These are phyloP conservation scores for Halotydeus destructor DNA, from an alignment of 1,140 invertebrate species.

Conservation along the genomic window DNA sequence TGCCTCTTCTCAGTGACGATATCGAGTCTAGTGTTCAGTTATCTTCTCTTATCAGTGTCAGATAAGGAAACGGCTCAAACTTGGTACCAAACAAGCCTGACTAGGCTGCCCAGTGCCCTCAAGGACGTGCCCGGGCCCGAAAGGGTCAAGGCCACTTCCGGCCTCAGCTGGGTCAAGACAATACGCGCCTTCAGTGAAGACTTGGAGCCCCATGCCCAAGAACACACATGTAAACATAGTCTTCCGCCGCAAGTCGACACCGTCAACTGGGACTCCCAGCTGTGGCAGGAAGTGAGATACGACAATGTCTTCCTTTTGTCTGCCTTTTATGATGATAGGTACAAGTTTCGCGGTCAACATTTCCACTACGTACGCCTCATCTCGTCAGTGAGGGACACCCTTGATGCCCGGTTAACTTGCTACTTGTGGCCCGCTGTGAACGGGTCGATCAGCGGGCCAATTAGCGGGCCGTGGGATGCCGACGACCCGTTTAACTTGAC, in stretches of 20 bases:
- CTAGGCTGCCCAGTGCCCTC: too few species aligned
- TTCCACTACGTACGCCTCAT: not conserved
- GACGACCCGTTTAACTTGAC: too few species aligned
- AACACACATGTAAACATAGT: not conserved
- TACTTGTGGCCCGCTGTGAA: not conserved
- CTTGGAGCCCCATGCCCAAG: not conserved
- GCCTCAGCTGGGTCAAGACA: too few species aligned
- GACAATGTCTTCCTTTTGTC: slow-evolving; percentile 2
- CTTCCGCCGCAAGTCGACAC: not conserved
- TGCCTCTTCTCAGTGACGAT: too few species aligned
- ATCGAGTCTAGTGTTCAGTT: too few species aligned
- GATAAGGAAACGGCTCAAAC: too few species aligned
- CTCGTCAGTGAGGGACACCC: not conserved
- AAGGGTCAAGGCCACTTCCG: too few species aligned
- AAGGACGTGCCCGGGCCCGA: too few species aligned
- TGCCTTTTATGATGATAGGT: slow-evolving; percentile 1
- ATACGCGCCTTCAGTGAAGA: not conserved
- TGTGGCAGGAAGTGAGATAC: not conserved
- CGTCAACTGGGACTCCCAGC: not conserved
- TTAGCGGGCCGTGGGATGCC: too few species aligned
- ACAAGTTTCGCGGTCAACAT: not conserved
- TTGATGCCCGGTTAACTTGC: not conserved
- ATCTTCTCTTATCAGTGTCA: too few species aligned
- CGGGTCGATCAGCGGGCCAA: too few species aligned
- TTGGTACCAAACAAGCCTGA: too few species aligned